These are phyloP conservation scores for Hydrolagus affinis DNA, from an alignment of 2,113 vertebrate species.

Conservation along the genomic window DNA sequence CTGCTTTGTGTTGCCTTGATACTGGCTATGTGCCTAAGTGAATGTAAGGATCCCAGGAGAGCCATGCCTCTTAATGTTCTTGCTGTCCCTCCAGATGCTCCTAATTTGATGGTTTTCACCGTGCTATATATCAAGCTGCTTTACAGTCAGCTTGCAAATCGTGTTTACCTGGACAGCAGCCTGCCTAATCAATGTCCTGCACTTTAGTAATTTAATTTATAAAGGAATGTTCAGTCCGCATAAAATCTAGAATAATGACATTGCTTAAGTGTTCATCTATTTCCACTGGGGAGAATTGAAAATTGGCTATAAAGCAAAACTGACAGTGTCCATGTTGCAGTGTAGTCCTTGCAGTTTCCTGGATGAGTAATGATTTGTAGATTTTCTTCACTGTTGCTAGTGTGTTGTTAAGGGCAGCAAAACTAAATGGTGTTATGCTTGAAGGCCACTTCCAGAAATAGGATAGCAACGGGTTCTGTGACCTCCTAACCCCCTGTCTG, in stretches of 20 bases:
- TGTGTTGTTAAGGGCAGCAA: too few species aligned
- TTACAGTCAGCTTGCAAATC: not conserved
- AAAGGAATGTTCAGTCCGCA: not conserved
- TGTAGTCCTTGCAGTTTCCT: too few species aligned
- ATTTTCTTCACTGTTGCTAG: not conserved
- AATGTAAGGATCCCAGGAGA: not conserved
- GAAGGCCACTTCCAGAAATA: too few species aligned
- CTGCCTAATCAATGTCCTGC: not conserved
- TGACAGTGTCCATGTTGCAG: not conserved
- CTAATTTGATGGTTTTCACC: not conserved
- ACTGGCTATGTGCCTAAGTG: too few species aligned
- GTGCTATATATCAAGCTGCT: too few species aligned
- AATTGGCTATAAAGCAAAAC: not conserved
- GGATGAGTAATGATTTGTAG: not conserved
- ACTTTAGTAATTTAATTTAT: not conserved
- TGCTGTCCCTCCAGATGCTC: not conserved
- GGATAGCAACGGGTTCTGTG: too few species aligned
- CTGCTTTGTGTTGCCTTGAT: too few species aligned
- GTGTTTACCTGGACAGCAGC: not conserved
- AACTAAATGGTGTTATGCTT: too few species aligned
- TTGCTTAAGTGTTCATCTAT: not conserved
- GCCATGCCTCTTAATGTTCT: not conserved
- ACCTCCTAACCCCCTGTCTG: too few species aligned
- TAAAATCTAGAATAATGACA: not conserved
- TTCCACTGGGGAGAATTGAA: not conserved